These are phyloP conservation scores for Parotocinclus haroldoi DNA, from an alignment of 2,797 vertebrate genomes.

Conservation along the genomic window DNA sequence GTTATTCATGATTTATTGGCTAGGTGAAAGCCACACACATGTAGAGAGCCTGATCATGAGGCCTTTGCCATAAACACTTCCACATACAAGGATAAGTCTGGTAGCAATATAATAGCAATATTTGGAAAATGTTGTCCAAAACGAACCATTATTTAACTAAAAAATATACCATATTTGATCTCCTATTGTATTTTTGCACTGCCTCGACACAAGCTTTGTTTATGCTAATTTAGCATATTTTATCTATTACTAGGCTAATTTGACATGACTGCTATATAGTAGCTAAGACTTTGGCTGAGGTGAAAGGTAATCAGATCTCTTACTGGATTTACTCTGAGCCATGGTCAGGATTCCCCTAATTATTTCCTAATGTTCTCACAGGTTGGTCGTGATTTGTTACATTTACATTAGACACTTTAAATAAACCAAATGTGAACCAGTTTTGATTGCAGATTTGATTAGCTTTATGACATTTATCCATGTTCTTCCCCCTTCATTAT, in stretches of 20 bases:
- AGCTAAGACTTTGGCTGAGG: not conserved
- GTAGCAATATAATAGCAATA: too few relatives aligned
- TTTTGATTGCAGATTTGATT: not conserved
- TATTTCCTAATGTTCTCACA: not conserved
- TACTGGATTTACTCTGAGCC: conserved; percentile 1
- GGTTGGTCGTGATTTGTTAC: not conserved
- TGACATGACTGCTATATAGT: not conserved
- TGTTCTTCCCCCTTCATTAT: too few relatives aligned
- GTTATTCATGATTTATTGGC: conserved; percentile 38
- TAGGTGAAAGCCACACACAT: conserved; percentile 39
- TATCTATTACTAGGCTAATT: not conserved
- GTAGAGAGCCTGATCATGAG: conserved; percentile 20
- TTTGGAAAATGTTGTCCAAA: too few relatives aligned
- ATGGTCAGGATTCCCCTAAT: not conserved
- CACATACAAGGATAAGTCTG: too few relatives aligned
- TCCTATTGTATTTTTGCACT: too few relatives aligned
- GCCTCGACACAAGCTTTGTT: too few relatives aligned
- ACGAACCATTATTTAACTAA: too few relatives aligned
- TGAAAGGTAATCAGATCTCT: not conserved
- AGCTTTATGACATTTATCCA: too few relatives aligned
- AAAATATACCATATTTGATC: too few relatives aligned
- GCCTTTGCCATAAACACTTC: too few relatives aligned
- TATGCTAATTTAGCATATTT: too few relatives aligned
- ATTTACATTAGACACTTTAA: not conserved
- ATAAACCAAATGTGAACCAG: not conserved